Evolutionary conservation across 2,888 invertebrate genomes (phyloP).

Genomic region (Pseudococcus longispinus): DNA sequence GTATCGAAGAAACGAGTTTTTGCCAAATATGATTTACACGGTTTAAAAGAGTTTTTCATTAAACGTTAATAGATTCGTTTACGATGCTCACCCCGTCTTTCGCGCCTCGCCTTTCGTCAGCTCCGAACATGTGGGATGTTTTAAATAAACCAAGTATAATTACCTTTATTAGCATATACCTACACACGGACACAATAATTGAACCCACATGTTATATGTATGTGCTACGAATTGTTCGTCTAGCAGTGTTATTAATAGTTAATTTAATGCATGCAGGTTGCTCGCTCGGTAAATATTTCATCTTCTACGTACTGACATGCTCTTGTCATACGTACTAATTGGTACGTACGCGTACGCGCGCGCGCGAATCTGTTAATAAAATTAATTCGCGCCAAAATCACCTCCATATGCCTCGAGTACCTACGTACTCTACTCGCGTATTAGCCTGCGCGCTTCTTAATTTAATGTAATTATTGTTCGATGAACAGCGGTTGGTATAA

Average conservation of each 20-base stretch:
- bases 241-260: slow-evolving; percentile 49
- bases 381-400: slow-evolving; percentile 12
- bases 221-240: slow-evolving; percentile 44
- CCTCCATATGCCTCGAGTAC: neutral
- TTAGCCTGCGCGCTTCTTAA: neutral
- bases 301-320: slow-evolving; percentile 5
- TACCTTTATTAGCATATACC: slow-evolving; percentile 51
- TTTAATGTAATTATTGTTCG: slow-evolving; percentile 15
- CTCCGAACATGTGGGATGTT: slow-evolving; percentile 41
- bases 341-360: neutral
- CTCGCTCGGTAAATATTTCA: slow-evolving; percentile 30
- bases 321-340: slow-evolving; percentile 34
- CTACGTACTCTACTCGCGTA: neutral
- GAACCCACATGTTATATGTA: slow-evolving; percentile 48
- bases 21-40: slow-evolving; percentile 5
- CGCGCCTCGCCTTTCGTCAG: neutral
- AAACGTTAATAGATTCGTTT: slow-evolving; percentile 52
- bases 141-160: slow-evolving; percentile 43
- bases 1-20: neutral
- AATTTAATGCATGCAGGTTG: slow-evolving; percentile 54
- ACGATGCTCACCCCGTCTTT: neutral
- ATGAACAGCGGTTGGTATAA: neutral
- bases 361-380: slow-evolving; percentile 16
- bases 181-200: slow-evolving; percentile 48
- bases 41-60: slow-evolving; percentile 13